A percentile compares a stretch with the other conserved stretches of the same genome.
Conservation (phyloP, 2,797 vertebrate species). For the Gobionotothen gibberifrons region DNA sequence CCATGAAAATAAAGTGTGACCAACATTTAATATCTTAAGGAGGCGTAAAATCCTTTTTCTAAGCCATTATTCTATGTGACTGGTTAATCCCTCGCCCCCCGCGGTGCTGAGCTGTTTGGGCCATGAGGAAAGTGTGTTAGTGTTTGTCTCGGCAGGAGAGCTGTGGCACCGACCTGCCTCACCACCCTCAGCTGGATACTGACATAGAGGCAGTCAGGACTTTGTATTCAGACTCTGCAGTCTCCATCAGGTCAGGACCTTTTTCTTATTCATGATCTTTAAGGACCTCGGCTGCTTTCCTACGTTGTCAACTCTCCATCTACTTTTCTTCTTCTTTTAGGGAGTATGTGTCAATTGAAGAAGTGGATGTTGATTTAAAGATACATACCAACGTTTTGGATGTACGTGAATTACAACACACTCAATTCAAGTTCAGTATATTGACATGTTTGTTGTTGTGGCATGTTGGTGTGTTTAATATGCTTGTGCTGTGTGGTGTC, state of each 20-base stretch:
- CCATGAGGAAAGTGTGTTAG: conserved; percentile 49
- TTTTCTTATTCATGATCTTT: neutral
- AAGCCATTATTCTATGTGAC: conserved; percentile 5
- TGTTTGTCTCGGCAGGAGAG: conserved; percentile 84
- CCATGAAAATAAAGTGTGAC: too few relatives aligned
- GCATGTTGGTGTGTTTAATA: neutral
- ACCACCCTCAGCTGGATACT: conserved; percentile 91
- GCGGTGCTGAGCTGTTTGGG: conserved; percentile 42
- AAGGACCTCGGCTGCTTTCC: neutral
- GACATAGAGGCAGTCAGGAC: conserved; percentile 93
- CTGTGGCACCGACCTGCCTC: conserved; percentile 88
- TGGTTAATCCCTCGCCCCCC: conserved; percentile 31
- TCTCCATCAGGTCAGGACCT: conserved; percentile 87
- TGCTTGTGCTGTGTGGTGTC: conserved; percentile 20
- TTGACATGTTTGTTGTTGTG: neutral
- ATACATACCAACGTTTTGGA: conserved; percentile 90
- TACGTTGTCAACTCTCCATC: neutral
- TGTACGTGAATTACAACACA: conserved; percentile 81
- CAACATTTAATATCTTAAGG: neutral
- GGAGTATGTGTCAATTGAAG: conserved; percentile 92
- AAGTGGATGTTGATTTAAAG: conserved; percentile 92
- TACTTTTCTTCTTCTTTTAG: conserved; percentile 67
- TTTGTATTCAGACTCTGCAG: conserved; percentile 91
- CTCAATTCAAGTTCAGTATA: neutral
- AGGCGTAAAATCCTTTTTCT: neutral